These are phyloP conservation scores for Lagopus leucura DNA, from an alignment of 2,113 vertebrate species.

Conservation along the genomic window DNA sequence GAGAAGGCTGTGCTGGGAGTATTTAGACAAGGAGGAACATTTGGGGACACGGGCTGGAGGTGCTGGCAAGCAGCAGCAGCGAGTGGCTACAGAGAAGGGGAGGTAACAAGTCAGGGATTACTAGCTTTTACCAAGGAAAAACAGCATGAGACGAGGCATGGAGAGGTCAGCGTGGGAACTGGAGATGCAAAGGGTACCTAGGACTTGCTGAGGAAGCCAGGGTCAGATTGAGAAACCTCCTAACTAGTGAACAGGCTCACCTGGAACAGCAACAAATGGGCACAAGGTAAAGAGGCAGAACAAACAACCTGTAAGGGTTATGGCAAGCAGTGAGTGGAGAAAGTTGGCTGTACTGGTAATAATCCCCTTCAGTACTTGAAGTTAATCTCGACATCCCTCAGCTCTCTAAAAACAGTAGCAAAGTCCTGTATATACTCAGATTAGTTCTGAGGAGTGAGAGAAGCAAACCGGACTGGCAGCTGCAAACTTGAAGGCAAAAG, in stretches of 20 bases:
- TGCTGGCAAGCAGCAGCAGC: neutral
- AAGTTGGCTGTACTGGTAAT: neutral
- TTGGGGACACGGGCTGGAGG: neutral
- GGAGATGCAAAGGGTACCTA: neutral
- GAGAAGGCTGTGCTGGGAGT: neutral
- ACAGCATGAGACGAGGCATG: neutral
- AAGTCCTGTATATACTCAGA: neutral
- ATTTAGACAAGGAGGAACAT: neutral
- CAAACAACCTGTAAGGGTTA: neutral
- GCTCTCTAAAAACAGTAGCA: neutral
- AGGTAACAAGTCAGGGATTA: neutral
- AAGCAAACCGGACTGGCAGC: neutral
- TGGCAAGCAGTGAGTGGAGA: neutral
- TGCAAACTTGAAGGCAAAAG: neutral
- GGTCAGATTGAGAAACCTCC: neutral
- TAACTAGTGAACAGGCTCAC: neutral
- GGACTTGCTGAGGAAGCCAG: neutral
- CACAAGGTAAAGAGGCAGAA: neutral
- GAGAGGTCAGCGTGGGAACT: too few species aligned
- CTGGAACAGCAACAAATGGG: neutral
- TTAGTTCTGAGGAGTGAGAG: neutral
- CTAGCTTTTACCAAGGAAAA: neutral
- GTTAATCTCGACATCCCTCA: neutral
- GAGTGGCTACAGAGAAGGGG: neutral
- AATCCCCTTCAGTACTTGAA: neutral